Percentiles rank a stretch among this genome's conserved stretches.
phyloP scores from a whole-genome alignment of 2,888 invertebrate genomes.

The Ochlodes sylvanus region DNA sequence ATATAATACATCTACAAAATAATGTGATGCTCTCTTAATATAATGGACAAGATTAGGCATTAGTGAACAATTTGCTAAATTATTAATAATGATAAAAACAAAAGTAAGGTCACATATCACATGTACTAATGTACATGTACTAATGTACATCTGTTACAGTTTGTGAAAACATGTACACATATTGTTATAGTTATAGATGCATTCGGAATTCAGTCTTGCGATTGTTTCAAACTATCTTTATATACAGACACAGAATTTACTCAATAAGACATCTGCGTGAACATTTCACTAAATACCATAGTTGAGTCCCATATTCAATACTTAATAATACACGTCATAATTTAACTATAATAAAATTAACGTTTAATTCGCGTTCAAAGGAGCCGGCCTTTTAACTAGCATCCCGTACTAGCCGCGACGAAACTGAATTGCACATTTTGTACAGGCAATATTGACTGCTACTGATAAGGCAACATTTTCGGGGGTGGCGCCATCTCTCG shows the following conservation, averaged over 20 bases:
- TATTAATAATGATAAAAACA: conserved; percentile 25
- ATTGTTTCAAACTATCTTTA: conserved; percentile 65
- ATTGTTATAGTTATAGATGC: conserved; percentile 52
- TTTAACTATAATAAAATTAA: conserved; percentile 65
- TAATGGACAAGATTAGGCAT: conserved; percentile 80
- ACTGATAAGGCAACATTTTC: not conserved
- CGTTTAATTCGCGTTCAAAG: conserved; percentile 61
- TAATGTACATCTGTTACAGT: not conserved
- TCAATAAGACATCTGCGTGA: conserved; percentile 63
- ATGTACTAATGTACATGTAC: not conserved
- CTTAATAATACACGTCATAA: conserved; percentile 71
- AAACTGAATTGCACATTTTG: conserved; percentile 55
- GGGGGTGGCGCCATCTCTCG: not conserved
- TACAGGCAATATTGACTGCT: conserved; percentile 52
- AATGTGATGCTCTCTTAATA: conserved; percentile 77
- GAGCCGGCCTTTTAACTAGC: conserved; percentile 74
- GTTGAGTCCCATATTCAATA: conserved; percentile 82
- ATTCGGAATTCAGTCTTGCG: conserved; percentile 76
- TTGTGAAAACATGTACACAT: conserved; percentile 28
- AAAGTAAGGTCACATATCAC: conserved; percentile 15
- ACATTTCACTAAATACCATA: conserved; percentile 80
- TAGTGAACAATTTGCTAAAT: conserved; percentile 63
- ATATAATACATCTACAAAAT: conserved; percentile 70
- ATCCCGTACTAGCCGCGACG: conserved; percentile 64
- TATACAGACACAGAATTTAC: conserved; percentile 73